Conservation (phyloP, 2,888 invertebrate genomes). For the Tipula lateralis region DNA sequence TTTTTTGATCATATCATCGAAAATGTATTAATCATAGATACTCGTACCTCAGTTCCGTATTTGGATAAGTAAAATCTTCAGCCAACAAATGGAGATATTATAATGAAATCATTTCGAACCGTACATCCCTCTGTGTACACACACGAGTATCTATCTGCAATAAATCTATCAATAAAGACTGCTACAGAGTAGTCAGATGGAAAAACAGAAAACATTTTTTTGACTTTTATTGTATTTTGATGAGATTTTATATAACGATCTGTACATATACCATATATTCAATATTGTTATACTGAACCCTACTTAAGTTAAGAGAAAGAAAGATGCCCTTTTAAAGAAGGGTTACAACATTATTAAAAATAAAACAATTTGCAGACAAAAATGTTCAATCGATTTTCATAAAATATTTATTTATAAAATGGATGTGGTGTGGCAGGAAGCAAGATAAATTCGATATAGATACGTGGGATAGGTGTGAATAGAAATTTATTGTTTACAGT, state of each 20-base stretch:
- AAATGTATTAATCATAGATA: too few species aligned
- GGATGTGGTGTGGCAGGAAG: not conserved
- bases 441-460: not conserved
- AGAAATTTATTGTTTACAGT: not conserved
- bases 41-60: too few species aligned
- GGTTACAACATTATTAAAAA: not conserved
- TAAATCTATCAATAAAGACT: not conserved
- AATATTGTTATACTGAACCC: not conserved
- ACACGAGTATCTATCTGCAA: not conserved
- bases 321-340: not conserved
- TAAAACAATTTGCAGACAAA: not conserved
- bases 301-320: not conserved
- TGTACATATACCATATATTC: not conserved
- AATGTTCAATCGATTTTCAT: not conserved
- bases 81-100: too few species aligned
- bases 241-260: not conserved
- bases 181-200: not conserved
- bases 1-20: too few species aligned
- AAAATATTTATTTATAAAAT: not conserved
- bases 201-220: not conserved
- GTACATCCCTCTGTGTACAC: not conserved
- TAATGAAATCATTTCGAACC: not conserved
- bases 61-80: too few species aligned
- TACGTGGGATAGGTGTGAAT: not conserved
- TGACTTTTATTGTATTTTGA: not conserved